These are phyloP conservation scores for Lochmaea capreae DNA, from an alignment of 2,888 invertebrate genomes.

Conservation along the genomic window DNA sequence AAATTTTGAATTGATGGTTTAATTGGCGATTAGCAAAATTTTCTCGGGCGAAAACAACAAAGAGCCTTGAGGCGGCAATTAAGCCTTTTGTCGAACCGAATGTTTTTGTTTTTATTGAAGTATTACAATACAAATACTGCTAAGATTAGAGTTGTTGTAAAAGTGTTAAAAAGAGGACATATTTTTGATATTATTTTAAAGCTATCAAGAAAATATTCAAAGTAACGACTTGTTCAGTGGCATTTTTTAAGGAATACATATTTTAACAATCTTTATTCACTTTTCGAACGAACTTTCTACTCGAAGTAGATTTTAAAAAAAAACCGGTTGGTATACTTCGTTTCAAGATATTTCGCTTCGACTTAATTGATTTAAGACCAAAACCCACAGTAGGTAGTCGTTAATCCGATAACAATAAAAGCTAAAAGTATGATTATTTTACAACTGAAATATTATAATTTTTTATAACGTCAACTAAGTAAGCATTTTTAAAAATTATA, in stretches of 20 bases:
- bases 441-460: too few species aligned
- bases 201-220: too few species aligned
- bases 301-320: not conserved
- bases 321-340: not conserved
- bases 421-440: too few species aligned
- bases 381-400: too few species aligned
- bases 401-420: too few species aligned
- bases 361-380: too few species aligned
- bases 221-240: too few species aligned
- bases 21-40: conserved; percentile 37
- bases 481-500: too few species aligned
- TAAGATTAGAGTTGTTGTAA: not conserved
- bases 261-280: not conserved
- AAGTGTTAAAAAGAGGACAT: too few species aligned
- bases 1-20: conserved; percentile 8
- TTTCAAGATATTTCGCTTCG: too few species aligned
- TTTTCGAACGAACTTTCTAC: not conserved
- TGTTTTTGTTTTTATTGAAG: conserved; percentile 11
- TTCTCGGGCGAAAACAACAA: conserved; percentile 18
- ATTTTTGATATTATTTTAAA: not conserved
- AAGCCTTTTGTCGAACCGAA: not conserved
- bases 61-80: conserved; percentile 12
- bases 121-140: not conserved
- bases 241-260: too few species aligned
- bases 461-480: too few species aligned